These are phyloP conservation scores for Cydia strobilella DNA, from an alignment of 1,140 invertebrate species.

Conservation along the genomic window DNA sequence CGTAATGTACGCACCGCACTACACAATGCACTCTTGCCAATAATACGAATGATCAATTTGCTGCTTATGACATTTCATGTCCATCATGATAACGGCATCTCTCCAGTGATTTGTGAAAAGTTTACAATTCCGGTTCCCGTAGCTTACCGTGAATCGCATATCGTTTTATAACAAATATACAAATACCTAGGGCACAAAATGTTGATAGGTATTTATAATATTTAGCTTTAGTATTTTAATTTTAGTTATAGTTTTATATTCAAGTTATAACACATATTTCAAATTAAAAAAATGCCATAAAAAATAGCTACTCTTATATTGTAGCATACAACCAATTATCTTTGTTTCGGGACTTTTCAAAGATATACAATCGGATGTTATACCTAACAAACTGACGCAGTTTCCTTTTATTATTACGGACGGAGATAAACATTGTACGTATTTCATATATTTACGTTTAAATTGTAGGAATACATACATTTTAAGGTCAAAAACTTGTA, in stretches of 20 bases:
- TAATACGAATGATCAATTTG: conserved; percentile 42
- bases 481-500: too few species aligned
- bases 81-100: conserved; percentile 24
- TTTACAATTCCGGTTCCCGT: not conserved
- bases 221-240: too few species aligned
- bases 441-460: not conserved
- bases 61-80: conserved; percentile 21
- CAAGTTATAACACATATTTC: too few species aligned
- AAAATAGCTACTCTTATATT: not conserved
- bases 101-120: conserved; percentile 10
- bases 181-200: too few species aligned
- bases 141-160: not conserved
- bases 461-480: too few species aligned
- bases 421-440: conserved; percentile 27
- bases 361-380: not conserved
- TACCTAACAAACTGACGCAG: not conserved
- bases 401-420: not conserved
- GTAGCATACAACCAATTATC: too few species aligned
- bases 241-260: too few species aligned
- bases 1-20: conserved; percentile 37
- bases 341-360: not conserved
- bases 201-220: too few species aligned
- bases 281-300: too few species aligned
- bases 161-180: too few species aligned
- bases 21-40: conserved; percentile 39